A percentile compares a stretch with the other conserved stretches of the same genome.
phyloP scores from a whole-genome alignment of 2,888 invertebrate species.

The Hymenopus coronatus region DNA sequence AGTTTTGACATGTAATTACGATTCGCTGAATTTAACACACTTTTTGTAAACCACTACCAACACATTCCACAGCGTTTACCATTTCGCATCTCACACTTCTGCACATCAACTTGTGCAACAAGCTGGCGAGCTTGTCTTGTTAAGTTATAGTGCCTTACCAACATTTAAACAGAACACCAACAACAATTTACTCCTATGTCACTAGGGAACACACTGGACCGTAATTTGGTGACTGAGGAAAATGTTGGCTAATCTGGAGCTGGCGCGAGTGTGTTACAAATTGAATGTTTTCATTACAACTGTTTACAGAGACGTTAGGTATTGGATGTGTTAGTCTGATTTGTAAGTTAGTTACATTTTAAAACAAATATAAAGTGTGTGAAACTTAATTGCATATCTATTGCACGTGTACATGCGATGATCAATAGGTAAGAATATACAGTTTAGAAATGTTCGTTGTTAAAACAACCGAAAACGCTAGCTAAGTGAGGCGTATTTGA shows the following conservation, averaged over 20 bases:
- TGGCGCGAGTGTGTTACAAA: neutral
- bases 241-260: neutral
- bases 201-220: no score
- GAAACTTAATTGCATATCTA: no score
- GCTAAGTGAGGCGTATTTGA: no score
- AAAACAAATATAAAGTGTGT: no score
- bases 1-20: neutral
- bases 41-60: neutral
- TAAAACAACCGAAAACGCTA: neutral
- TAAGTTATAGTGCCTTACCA: neutral
- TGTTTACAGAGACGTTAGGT: neutral
- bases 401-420: no score
- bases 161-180: neutral
- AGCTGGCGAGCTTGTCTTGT: neutral
- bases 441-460: neutral
- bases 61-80: neutral
- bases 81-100: neutral
- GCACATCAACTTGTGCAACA: neutral
- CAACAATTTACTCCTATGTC: neutral
- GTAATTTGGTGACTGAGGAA: no score
- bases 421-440: neutral
- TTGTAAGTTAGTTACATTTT: no score
- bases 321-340: no score
- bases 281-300: no score
- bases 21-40: neutral